Evolutionary conservation across 2,113 vertebrate species (phyloP).

Genomic region (Muntiacus muntjak): DNA sequence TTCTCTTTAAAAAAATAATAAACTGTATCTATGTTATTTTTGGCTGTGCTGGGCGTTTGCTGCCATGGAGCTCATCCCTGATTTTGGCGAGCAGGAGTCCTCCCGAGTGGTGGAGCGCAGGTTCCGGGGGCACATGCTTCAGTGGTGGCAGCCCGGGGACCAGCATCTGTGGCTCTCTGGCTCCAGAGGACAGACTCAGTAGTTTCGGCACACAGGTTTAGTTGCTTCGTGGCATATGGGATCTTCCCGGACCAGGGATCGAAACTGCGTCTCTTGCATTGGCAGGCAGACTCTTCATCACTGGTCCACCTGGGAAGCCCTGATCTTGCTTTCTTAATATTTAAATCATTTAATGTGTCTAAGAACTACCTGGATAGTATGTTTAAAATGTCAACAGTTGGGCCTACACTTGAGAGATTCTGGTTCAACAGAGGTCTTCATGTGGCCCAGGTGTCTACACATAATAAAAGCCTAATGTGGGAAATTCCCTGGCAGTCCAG

Average conservation of each 20-base stretch:
- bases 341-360: background rate
- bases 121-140: background rate
- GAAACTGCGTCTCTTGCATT: background rate
- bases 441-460: background rate
- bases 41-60: background rate
- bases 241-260: background rate
- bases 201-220: background rate
- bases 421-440: background rate
- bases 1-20: background rate
- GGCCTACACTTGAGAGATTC: background rate
- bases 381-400: background rate
- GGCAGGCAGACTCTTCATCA: background rate
- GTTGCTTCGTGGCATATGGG: background rate
- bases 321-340: background rate
- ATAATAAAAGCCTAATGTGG: background rate
- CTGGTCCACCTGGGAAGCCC: background rate
- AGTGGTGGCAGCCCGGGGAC: fast-evolving
- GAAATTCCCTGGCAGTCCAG: background rate
- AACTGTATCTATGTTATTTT: background rate
- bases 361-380: background rate
- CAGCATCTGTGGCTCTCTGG: background rate
- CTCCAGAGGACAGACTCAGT: background rate
- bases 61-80: background rate
- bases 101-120: fast-evolving
- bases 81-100: background rate